Percentiles rank a stretch among this genome's conserved stretches.
These are phyloP conservation scores for Sycophila texana DNA, from an alignment of 2,888 invertebrate species.

Conservation along the genomic window DNA sequence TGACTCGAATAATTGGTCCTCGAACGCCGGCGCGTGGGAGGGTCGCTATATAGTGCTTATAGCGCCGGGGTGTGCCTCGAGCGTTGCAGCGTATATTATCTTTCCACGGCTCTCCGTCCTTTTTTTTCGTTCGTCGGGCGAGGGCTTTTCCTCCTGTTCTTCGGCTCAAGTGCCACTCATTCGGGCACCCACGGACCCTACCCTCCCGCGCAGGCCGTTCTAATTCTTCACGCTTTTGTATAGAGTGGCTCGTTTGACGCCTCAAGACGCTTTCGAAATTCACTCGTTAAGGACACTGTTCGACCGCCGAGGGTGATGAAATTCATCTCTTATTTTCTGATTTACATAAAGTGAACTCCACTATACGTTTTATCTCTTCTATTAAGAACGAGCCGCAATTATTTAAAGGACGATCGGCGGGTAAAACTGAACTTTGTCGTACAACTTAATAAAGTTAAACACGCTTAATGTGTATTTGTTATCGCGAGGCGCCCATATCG, in stretches of 20 bases:
- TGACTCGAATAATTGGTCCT: constrained; percentile 20
- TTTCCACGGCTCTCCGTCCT: not conserved
- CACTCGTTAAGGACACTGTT: not conserved
- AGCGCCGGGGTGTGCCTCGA: not conserved
- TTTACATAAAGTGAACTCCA: too few relatives aligned
- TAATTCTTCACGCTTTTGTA: constrained; percentile 38
- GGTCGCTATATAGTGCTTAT: constrained; percentile 5
- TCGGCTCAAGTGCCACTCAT: constrained; percentile 36
- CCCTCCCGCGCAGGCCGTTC: not conserved
- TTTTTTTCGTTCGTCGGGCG: not conserved
- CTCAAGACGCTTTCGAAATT: constrained; percentile 7
- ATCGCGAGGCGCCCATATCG: not conserved
- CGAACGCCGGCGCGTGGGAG: constrained; percentile 4
- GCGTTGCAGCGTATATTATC: constrained; percentile 20
- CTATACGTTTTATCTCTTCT: too few relatives aligned
- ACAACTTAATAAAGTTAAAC: too few relatives aligned
- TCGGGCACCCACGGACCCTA: too few relatives aligned
- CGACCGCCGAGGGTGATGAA: too few relatives aligned
- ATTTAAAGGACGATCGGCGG: too few relatives aligned
- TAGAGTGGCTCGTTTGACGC: constrained; percentile 13
- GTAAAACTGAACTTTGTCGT: too few relatives aligned
- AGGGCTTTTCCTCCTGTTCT: constrained; percentile 18
- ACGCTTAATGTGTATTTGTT: not conserved
- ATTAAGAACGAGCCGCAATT: too few relatives aligned
- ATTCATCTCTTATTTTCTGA: too few relatives aligned